phyloP scores from a whole-genome alignment of 1,140 invertebrate genomes.

The Apis laboriosa region DNA sequence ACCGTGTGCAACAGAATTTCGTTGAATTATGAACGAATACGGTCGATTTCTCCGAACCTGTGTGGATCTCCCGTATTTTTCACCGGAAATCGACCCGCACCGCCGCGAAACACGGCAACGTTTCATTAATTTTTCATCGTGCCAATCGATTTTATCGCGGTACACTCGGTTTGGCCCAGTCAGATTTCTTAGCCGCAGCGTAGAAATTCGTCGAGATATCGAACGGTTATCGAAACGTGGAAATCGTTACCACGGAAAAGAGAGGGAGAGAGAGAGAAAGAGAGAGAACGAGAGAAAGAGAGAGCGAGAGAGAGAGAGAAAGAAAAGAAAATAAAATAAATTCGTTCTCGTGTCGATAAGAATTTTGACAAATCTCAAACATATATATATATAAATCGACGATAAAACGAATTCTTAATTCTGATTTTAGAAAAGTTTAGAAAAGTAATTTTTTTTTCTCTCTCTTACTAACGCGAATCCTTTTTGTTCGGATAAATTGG shows the following conservation, averaged over 20 bases:
- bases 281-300: background rate
- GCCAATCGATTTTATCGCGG: conserved; percentile 61
- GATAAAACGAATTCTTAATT: background rate
- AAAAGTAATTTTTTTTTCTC: background rate
- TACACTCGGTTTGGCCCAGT: conserved; percentile 55
- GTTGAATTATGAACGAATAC: conserved; percentile 49
- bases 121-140: conserved; percentile 64
- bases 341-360: no score
- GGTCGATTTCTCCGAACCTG: conserved; percentile 40
- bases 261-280: no score
- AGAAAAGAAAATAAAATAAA: background rate
- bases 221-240: background rate
- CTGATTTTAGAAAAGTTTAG: background rate
- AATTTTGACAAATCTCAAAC: no score
- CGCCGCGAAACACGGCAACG: conserved; percentile 49
- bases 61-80: conserved; percentile 30
- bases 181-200: conserved; percentile 37
- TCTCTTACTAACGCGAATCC: conserved; percentile 10
- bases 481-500: conserved; percentile 8
- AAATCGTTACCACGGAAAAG: background rate
- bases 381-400: no score
- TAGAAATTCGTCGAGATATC: conserved; percentile 33
- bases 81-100: conserved; percentile 61
- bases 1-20: conserved; percentile 28
- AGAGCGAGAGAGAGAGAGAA: background rate